Evolutionary conservation across 1,140 invertebrate species (phyloP).

Genomic region (Brachionus manjavacas): DNA sequence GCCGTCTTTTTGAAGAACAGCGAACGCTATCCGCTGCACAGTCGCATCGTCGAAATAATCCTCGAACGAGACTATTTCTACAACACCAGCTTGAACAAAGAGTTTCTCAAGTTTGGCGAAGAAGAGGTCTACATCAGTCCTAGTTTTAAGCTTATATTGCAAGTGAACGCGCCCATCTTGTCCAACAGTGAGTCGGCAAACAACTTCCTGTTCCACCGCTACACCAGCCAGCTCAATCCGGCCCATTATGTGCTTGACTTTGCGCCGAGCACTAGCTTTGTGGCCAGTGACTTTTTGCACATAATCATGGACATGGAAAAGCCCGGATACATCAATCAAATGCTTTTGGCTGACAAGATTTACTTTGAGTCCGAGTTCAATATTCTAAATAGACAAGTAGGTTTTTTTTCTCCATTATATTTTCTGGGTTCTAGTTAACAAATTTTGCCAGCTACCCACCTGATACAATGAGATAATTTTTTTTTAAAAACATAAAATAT

Average conservation of each 20-base stretch:
- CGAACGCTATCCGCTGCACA: neutral
- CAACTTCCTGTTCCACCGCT: constrained; percentile 7
- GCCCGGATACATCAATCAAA: constrained; percentile 20
- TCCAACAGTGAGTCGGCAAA: neutral
- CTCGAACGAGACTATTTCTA: constrained; percentile 9
- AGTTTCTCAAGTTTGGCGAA: constrained; percentile 22
- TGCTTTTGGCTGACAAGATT: constrained; percentile 3
- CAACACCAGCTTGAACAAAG: neutral
- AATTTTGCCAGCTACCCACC: no score
- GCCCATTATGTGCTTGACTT: constrained; percentile 21
- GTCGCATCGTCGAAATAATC: constrained; percentile 3
- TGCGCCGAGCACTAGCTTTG: neutral
- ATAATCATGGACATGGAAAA: constrained; percentile 22
- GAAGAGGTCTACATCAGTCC: constrained; percentile 13
- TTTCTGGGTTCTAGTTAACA: no score
- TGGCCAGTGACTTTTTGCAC: neutral
- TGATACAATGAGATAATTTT: no score
- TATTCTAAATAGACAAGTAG: neutral
- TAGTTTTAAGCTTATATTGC: constrained; percentile 24
- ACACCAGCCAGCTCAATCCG: neutral
- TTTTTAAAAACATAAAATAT: no score
- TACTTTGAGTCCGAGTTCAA: constrained; percentile 1
- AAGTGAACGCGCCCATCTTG: neutral
- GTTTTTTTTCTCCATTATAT: neutral
- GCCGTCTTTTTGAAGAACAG: constrained; percentile 23